Evolutionary conservation across 2,113 vertebrate species (phyloP), one percentile per base, ranked within the genome.

Genomic region (Lonchura striata): DNA sequence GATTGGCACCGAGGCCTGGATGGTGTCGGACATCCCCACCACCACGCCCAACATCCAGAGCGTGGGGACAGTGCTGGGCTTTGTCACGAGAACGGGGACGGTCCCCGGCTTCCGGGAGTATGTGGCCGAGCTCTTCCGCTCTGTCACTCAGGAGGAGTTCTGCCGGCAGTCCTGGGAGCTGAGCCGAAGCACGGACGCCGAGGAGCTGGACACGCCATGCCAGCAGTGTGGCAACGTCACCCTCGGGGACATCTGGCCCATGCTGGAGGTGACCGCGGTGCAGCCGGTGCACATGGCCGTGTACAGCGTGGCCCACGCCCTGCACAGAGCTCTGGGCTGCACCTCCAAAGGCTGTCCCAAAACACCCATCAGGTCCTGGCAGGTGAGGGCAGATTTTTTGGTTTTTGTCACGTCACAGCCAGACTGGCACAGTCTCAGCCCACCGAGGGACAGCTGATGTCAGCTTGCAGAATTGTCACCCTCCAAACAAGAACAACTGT

Each of bases 1-100:
- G 99, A 92, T 99, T 4, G 99, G 94, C 80, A 99, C 98, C 3
- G 98, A 98, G 50, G 95, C 97, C 42, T 99, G 99, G 99, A 39
- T 97, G 25, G 59, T 98, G 39, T 90, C 97, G 0, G 69, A 95
- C 14, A 44, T 6, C 41, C 2, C 98, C 1, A 39, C 82, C 77
- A 80, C 64, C 13, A 92, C 98, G 23, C 97, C 98, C 0, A 70
- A 95, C n/a, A 98, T 99, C 33, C 47, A 94, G 41, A 94, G 25
- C 18, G 52, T 99, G 0, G 99, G 99, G 20, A 99, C 98, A 0
- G 94, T 99, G 64, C 96, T 99, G 2, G 97, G 97, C 49, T 98
- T 99, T 25, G 81, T 90, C 13, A 95, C 96, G 68, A 97, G 88
- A 19, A 76, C 77, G 5, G 59, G 70, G 4, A 25, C 15, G 0